Base-by-base conservation (phyloP, 2,888 invertebrate genomes). In the Schizotus pectinicornis region DNA sequence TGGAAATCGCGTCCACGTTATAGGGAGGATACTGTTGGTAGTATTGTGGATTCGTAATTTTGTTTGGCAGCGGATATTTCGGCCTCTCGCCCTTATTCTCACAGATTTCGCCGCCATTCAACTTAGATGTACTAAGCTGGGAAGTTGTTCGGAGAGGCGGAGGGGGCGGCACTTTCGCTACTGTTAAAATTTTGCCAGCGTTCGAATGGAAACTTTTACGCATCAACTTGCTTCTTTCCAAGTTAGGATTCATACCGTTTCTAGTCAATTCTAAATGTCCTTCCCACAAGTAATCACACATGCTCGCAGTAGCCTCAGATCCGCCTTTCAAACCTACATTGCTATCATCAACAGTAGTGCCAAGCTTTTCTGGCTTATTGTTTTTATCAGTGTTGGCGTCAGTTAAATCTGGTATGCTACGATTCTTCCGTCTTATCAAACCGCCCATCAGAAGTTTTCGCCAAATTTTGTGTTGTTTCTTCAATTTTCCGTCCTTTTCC, bases 361-460 rank as follows among this genome's bases (percentile, higher is more conserved):
- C 80, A 11, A 78, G 82, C 62, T 76, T 71, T 7, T 80, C 50
- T 34, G 46, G 51, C 33, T 52, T 56, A 12, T 70, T 65, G 45
- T 82, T 83, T 14, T 70, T 65, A 46, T 82, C 84, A 7, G 81
- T 86, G 45, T 88, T 89, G 0, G 89, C 90, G 76, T 94, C 94
- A 0, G 94, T 89, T 45, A 95, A 81, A 81, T 95, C 95, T 0
- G 95, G 95, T 92, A 95, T 92, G 52, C 94, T 94, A 64, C 94
- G 84, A 74, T 95, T 95, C 77, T 95, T 95, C 31, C 94, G 83
- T 59, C 91, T 85, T 49, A 95, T 94, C 49, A 95, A 80, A 1
- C 94, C 94, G 8, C 94, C 94, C 94, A 95, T 94, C 6, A 95
- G 75, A 2, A 94, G 78, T 77, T 94, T 94, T 71, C 94, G 83